Evolutionary conservation across 2,113 vertebrate species (phyloP).

Genomic region (Corapipo altera): DNA sequence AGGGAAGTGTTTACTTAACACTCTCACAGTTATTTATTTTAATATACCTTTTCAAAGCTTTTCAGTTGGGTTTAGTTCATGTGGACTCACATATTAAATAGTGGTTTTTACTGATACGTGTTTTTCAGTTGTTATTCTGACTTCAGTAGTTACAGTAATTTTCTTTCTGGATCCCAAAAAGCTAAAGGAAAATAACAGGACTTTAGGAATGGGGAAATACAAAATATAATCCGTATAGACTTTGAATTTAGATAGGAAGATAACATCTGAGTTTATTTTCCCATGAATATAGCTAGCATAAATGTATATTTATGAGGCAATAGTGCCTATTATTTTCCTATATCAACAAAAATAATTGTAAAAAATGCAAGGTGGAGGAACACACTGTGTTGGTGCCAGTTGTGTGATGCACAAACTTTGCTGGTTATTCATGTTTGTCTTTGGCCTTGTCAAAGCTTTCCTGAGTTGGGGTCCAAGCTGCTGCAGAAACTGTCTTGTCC

Average conservation of each 20-base stretch:
- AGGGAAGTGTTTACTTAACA: conserved; percentile 11
- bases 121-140: not conserved
- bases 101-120: not conserved
- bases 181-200: not conserved
- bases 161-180: not conserved
- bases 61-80: conserved; percentile 1
- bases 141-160: not conserved
- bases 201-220: not conserved
- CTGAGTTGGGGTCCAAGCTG: not conserved
- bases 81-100: not conserved
- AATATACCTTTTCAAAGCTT: conserved; percentile 11
- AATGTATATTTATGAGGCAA: not conserved
- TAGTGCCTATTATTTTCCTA: not conserved
- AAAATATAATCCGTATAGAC: not conserved
- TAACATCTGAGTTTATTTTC: not conserved
- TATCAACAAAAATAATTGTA: not conserved
- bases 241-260: not conserved
- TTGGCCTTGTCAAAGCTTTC: not conserved
- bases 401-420: not conserved
- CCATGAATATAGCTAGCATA: not conserved
- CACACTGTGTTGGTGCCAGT: not conserved
- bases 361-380: not conserved
- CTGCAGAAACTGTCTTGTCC: not conserved
- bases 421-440: not conserved
- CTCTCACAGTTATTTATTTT: conserved; percentile 14